Conservation (phyloP, 30 jellyfish, hydroid and myxozoan genomes). For the Cassiopea andromeda region DNA sequence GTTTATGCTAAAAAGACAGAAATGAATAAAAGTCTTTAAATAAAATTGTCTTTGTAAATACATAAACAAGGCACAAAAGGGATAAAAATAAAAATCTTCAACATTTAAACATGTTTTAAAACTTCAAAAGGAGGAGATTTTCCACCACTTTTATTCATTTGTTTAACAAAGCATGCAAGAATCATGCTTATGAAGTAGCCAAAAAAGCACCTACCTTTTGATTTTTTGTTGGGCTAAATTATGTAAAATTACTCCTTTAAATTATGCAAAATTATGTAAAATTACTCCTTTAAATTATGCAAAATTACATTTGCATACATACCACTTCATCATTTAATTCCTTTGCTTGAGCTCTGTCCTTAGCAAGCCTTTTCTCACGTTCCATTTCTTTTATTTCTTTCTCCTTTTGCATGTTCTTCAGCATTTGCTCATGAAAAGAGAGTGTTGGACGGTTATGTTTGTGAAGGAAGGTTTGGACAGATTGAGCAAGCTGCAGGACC, state of each 20-base stretch:
- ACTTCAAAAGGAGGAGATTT: too few species aligned
- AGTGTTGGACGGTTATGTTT: slow-evolving; percentile 83
- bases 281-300: too few species aligned
- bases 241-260: too few species aligned
- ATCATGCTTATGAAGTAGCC: too few species aligned
- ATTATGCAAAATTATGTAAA: too few species aligned
- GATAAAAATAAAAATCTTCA: too few species aligned
- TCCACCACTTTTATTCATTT: too few species aligned
- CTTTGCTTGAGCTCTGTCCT: slow-evolving; percentile 82
- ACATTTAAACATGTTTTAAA: too few species aligned
- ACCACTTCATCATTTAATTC: slow-evolving; percentile 90
- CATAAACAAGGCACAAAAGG: too few species aligned
- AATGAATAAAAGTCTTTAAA: background rate
- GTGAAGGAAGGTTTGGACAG: slow-evolving; percentile 86
- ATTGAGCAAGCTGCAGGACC: slow-evolving; percentile 91
- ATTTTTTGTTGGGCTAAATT: too few species aligned
- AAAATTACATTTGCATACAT: slow-evolving; percentile 2
- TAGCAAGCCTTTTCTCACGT: slow-evolving; percentile 57
- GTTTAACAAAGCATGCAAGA: too few species aligned
- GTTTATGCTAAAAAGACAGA: slow-evolving; percentile 49
- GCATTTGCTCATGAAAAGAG: slow-evolving; percentile 92
- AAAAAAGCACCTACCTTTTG: too few species aligned
- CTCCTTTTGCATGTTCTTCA: slow-evolving; percentile 69
- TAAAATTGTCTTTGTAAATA: background rate
- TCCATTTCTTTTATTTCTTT: slow-evolving; percentile 69